phyloP scores from a whole-genome alignment of 2,113 vertebrate species.

The Microcebus tavaratra region DNA sequence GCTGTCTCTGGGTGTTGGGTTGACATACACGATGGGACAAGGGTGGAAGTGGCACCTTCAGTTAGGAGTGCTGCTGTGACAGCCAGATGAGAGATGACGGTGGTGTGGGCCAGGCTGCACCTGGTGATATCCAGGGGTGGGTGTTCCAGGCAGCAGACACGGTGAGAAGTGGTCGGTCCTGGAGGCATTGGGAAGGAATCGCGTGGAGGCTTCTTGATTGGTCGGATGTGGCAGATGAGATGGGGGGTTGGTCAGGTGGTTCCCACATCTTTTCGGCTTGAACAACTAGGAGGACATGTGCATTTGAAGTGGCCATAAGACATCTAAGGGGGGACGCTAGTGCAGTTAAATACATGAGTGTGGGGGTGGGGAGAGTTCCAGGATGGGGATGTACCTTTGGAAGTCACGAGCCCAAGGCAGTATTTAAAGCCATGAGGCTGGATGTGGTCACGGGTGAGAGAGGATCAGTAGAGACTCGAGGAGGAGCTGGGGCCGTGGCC shows the following conservation, averaged over 20 bases:
- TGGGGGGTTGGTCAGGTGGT: rapidly evolving
- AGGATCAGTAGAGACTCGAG: neutral
- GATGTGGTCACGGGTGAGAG: rapidly evolving
- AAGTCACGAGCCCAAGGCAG: neutral
- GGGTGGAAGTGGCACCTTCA: neutral
- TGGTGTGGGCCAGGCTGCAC: neutral
- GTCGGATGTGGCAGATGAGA: neutral
- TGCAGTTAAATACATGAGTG: neutral
- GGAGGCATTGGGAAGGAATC: neutral
- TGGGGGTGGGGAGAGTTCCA: neutral
- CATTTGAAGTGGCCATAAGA: neutral
- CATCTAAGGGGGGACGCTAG: neutral
- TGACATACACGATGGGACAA: neutral
- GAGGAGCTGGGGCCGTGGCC: neutral
- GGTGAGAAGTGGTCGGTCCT: neutral
- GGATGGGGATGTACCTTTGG: neutral
- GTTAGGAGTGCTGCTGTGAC: neutral
- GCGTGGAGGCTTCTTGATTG: neutral
- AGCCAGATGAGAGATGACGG: neutral
- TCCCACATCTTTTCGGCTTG: neutral
- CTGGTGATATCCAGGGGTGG: neutral
- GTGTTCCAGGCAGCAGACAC: neutral
- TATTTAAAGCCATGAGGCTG: neutral
- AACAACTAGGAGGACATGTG: neutral
- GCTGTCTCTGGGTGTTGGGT: neutral